Evolutionary conservation across 2,888 invertebrate species (phyloP).

Genomic region (Nasonia oneida): DNA sequence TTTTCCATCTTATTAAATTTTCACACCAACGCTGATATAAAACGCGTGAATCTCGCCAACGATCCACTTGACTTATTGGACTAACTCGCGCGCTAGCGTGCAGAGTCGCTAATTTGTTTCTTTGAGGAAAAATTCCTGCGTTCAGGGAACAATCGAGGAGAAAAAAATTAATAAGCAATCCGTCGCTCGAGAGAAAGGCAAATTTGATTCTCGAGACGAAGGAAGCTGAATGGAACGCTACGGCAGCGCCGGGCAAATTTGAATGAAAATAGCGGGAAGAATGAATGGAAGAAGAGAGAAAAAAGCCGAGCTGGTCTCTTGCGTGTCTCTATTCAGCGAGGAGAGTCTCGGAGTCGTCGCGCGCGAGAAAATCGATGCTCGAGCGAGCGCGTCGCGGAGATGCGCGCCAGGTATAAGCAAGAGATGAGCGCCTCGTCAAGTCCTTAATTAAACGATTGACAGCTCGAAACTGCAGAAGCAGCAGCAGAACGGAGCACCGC

Average conservation of each 20-base stretch:
- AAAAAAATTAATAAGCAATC: background rate
- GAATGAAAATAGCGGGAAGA: conserved; percentile 41
- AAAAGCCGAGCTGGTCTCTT: background rate
- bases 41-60: conserved; percentile 23
- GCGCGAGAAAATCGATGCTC: conserved; percentile 50
- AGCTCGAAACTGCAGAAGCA: conserved; percentile 65
- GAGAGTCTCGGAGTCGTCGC: conserved; percentile 36
- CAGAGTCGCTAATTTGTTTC: background rate
- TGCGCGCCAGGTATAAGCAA: conserved; percentile 32
- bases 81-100: conserved; percentile 15
- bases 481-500: conserved; percentile 48
- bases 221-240: conserved; percentile 41
- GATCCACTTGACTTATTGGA: conserved; percentile 40
- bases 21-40: conserved; percentile 25
- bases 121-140: conserved; percentile 9
- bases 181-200: background rate
- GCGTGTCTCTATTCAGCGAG: conserved; percentile 17
- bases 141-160: background rate
- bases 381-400: conserved; percentile 60
- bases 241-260: conserved; percentile 8
- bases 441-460: conserved; percentile 73
- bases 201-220: background rate
- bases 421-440: conserved; percentile 3
- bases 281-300: conserved; percentile 8
- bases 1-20: conserved; percentile 60